Evolutionary conservation across 2,113 vertebrate species (phyloP), one percentile per base, ranked within the genome.

Genomic region (Rhabdornis inornatus): DNA sequence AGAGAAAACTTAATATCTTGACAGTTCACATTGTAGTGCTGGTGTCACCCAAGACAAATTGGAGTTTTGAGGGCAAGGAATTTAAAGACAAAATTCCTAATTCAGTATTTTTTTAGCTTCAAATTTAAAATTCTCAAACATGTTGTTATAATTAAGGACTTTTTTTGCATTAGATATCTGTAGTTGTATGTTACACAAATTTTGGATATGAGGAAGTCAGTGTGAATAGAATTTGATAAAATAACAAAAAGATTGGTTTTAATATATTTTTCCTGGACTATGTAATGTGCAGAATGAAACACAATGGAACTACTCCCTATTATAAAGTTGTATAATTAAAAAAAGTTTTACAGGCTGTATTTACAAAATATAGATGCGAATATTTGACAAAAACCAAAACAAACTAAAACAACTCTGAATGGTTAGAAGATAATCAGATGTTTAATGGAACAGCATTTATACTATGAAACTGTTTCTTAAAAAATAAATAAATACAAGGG

Each of bases 401-500:
- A 64, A 53, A 33, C 2, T 4, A 57, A 23, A 74, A 1, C 18
- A 69, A 19, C 7, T 57, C 22, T 61, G 11, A 61, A 31, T 49
- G 10, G 2, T 61, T 79, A 75, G 42, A 91, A 63, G 60, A 63
- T 37, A 57, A 44, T 14, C 6, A 37, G 13, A 20, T 21, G 3
- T 61, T 81, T 49, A 40, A 4, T 37, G 21, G 33, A 64, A 44
- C 7, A 56, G 9, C 17, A 35, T 40, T 69, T 57, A 5, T 44
- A 31, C 24, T 52, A 9, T 23, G 27, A 74, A 78, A 39, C 2
- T 14, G 1, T 77, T 81, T 56, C 37, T 84, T 9, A 31, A 80
- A 61, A 5, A 25, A 18, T 0, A 0, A 8, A 44, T 16, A 15
- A 53, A 40, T 81, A 49, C 2, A 30, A 50, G 20, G 15, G 23